A percentile compares a stretch with the other conserved stretches of the same genome.
phyloP scores from a whole-genome alignment of 2,888 invertebrate species.

The Frankliniella fusca region DNA sequence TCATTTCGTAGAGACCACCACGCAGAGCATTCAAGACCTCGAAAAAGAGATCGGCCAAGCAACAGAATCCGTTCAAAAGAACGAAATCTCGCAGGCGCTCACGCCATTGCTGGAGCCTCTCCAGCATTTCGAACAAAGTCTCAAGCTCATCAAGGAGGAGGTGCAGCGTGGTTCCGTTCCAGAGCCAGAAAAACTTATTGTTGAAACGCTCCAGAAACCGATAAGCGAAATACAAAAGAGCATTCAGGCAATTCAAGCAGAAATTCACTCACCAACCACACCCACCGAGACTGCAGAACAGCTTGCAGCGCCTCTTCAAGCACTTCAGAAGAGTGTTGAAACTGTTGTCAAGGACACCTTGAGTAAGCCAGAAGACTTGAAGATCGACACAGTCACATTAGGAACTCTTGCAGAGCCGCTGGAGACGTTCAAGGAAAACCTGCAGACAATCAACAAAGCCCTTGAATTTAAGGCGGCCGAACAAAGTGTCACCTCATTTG shows the following conservation, averaged over 20 bases:
- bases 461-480: neutral
- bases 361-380: neutral
- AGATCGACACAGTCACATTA: neutral
- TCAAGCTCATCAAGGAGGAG: no score
- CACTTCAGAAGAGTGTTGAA: neutral
- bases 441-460: neutral
- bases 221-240: no score
- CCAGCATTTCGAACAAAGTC: no score
- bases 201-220: no score
- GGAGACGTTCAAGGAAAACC: neutral
- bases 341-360: neutral
- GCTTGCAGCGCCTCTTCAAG: neutral
- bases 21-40: neutral
- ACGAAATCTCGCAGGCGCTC: neutral
- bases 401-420: neutral
- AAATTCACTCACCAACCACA: no score
- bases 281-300: neutral
- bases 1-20: neutral
- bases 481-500: neutral
- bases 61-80: neutral
- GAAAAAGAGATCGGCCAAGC: neutral
- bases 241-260: no score
- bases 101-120: no score
- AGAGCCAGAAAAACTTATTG: no score
- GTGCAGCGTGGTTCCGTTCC: no score